Evolutionary conservation across 2,888 invertebrate species (phyloP).

Genomic region (Dendrolimus houi): DNA sequence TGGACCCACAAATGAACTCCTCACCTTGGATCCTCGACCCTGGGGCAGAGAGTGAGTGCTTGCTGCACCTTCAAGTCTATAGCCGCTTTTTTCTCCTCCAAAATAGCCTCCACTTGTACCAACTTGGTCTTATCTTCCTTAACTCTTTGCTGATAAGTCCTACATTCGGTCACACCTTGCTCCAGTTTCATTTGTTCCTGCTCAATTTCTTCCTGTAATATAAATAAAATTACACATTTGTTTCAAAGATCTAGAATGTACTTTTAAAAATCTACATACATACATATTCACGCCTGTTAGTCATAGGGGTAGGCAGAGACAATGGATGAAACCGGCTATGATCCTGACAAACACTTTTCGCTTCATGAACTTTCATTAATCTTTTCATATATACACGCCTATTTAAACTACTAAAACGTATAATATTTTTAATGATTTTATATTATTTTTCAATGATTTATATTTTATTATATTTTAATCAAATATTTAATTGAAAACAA

Average conservation of each 20-base stretch:
- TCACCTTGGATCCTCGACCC: constrained; percentile 68
- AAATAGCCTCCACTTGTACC: constrained; percentile 41
- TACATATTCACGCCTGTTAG: not conserved
- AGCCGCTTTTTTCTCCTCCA: constrained; percentile 42
- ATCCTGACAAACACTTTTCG: too few species aligned
- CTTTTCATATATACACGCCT: too few species aligned
- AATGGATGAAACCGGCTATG: too few species aligned
- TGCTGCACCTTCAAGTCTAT: constrained; percentile 39
- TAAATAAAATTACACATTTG: not conserved
- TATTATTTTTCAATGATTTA: too few species aligned
- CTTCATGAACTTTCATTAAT: too few species aligned
- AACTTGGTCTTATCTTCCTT: constrained; percentile 58
- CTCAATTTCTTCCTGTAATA: constrained; percentile 56
- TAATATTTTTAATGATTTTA: too few species aligned
- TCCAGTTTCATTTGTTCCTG: constrained; percentile 58
- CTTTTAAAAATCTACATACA: not conserved
- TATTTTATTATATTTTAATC: not conserved
- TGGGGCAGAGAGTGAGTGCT: constrained; percentile 60
- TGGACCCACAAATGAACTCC: not conserved
- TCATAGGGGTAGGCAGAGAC: not conserved
- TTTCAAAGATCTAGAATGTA: not conserved
- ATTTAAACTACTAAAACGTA: too few species aligned
- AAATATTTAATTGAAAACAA: not conserved
- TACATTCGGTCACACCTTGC: constrained; percentile 38
- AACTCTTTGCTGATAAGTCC: constrained; percentile 36